phyloP scores from a whole-genome alignment of 1,140 invertebrate species.

The Heliconius hewitsoni region DNA sequence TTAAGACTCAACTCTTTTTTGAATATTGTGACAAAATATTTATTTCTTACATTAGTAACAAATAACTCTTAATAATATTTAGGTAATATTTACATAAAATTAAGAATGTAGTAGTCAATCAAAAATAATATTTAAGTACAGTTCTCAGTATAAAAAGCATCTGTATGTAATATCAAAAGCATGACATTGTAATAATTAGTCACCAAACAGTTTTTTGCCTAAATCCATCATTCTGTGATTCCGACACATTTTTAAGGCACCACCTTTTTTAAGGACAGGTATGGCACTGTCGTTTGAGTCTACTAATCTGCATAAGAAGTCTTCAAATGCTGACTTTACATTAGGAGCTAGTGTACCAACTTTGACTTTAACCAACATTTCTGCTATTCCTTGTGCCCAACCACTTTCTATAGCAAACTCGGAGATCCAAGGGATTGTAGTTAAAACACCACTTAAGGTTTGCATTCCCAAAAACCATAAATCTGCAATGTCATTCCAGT shows the following conservation, averaged over 20 bases:
- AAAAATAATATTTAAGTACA: constrained; percentile 44
- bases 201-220: constrained; percentile 91
- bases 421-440: constrained; percentile 92
- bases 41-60: constrained; percentile 24
- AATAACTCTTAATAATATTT: constrained; percentile 27
- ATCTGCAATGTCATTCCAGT: constrained; percentile 94
- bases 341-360: constrained; percentile 90
- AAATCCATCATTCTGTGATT: constrained; percentile 94
- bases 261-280: constrained; percentile 90
- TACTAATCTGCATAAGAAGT: constrained; percentile 92
- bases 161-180: constrained; percentile 27
- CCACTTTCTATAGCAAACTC: constrained; percentile 95
- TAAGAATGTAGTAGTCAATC: constrained; percentile 37
- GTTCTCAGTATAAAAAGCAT: constrained; percentile 36
- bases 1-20: constrained; percentile 23
- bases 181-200: constrained; percentile 80
- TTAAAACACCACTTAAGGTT: constrained; percentile 90
- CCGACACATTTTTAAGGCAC: constrained; percentile 90
- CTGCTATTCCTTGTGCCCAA: constrained; percentile 93
- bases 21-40: constrained; percentile 32
- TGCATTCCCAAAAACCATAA: constrained; percentile 97
- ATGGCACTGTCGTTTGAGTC: constrained; percentile 89
- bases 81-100: constrained; percentile 46
- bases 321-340: constrained; percentile 94
- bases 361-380: constrained; percentile 90